Evolutionary conservation across 1,140 invertebrate species (phyloP), one percentile per base, ranked within the genome.

Genomic region (Atopsyche davidsoni): DNA sequence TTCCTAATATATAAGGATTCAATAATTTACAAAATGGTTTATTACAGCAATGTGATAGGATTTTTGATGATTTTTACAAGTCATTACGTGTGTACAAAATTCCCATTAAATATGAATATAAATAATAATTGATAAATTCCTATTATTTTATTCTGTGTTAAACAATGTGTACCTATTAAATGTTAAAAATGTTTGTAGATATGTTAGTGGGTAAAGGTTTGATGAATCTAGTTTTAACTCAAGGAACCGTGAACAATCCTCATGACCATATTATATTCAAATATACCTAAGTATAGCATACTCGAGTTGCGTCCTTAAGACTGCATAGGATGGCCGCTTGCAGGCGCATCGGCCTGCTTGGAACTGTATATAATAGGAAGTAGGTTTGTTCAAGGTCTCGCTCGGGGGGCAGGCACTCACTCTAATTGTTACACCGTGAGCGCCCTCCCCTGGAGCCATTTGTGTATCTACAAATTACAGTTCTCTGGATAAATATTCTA

Each of bases 21-120:
- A 55, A 55, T 51, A 51, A 55, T 51, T 51, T 55, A 57, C 50
- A 53, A 53, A 31, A 44, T 32, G 31, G 39, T 36, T 45, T 55
- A 55, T 55, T 55, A 50, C 53, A 50, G 51, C 34, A 22, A 51
- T 55, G 44, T 55, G 50, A 58, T 58, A 51, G 34, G 46, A 48
- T 58, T 58, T 58, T 58, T 58, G 52, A 58, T 51, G 49, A 55
- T 58, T 58, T 57, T 55, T 57, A 57, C 55, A 57, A 57, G 55
- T 57, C 55, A 57, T 57, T 57, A 43, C 38, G 47, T 44, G 43
- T 57, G 55, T 57, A 57, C 55, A 57, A 57, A 57, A 57, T 57
- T 57, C 51, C 51, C 47, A 47, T 57, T 53, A 25, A 49, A 57
- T 46, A 48, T 53, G 46, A 51, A 42, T 53, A 48, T 46, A 46